Evolutionary conservation across 2,113 vertebrate genomes (phyloP), one percentile per base, ranked within the genome.

Genomic region (Ascaphus truei): DNA sequence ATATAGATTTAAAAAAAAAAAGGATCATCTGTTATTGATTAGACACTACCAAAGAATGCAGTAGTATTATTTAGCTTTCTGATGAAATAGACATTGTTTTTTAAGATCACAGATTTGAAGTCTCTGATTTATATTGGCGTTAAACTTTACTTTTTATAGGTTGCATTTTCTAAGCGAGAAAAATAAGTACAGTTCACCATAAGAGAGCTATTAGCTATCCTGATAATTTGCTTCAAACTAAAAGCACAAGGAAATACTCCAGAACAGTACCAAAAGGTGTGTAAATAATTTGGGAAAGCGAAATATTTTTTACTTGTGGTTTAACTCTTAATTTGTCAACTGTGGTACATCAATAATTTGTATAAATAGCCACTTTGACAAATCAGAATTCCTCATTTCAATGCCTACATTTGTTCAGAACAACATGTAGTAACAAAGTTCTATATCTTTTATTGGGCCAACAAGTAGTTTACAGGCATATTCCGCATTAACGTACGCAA

Each of bases 221-320:
- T 57, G 12, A 16, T 68, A 45, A 57, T 68, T 68, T 47, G 18
- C 30, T 68, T 56, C 52, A 57, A 23, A 58, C 31, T 68, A 33
- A 48, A 30, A 45, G 13, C 53, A 58, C 26, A 34, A 27, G 39
- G 65, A 29, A 27, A 7, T 33, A 47, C 37, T 39, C 29, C 53
- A 36, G 30, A 41, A 11, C 13, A 34, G 22, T 23, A 57, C 34
- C 7, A 47, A 2, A 37, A 66, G n/a, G 25, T 16, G 36, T n/a
- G n/a, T 15, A 66, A 34, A 39, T 55, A 66, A 55, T 41, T 66
- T 7, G 36, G 48, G 4, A 41, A 41, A 55, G 55, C 37, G 18
- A 20, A 36, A 51, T 64, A 34, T 18, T 64, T n/a, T n/a, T 64
- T 13, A 23, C 62, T 52, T 64, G 31, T 64, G 34, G 48, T 33